These are phyloP conservation scores for Lobophora halterata DNA, from an alignment of 2,888 invertebrate species.

Conservation along the genomic window DNA sequence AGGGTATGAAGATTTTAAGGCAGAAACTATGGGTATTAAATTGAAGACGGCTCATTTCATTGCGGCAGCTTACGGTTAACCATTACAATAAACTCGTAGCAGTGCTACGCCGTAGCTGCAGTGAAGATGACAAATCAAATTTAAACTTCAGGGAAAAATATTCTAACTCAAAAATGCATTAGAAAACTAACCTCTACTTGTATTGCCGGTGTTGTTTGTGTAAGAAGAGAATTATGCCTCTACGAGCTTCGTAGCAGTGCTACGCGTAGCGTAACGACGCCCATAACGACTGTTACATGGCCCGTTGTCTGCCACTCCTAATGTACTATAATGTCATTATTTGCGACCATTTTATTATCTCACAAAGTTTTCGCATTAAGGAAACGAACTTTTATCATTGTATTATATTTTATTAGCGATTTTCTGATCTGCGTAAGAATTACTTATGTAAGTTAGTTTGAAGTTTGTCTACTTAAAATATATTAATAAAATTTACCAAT, in stretches of 20 bases:
- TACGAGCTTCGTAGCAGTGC: constrained; percentile 27
- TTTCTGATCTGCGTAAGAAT: neutral
- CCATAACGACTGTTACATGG: constrained; percentile 27
- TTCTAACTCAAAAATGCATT: constrained; percentile 2
- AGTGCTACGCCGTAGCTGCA: too few relatives aligned
- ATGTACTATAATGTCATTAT: constrained; percentile 18
- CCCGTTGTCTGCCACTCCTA: constrained; percentile 23
- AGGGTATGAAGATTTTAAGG: too few relatives aligned
- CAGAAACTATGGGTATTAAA: too few relatives aligned
- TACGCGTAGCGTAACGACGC: constrained; percentile 27
- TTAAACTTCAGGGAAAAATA: neutral
- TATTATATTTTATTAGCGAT: neutral
- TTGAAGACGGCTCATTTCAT: too few relatives aligned
- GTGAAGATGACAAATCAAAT: too few relatives aligned
- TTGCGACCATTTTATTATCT: constrained; percentile 10
- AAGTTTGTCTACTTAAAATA: too few relatives aligned
- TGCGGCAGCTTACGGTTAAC: too few relatives aligned
- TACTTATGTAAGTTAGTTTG: neutral
- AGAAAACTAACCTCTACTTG: constrained; percentile 1
- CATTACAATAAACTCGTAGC: too few relatives aligned
- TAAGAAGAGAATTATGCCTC: constrained; percentile 20
- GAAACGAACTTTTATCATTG: neutral
- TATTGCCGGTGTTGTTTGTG: constrained; percentile 11
- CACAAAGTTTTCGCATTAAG: neutral
- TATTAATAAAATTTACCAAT: too few relatives aligned